Conservation (phyloP, 2,113 vertebrate species). For the Malurus elegans region DNA sequence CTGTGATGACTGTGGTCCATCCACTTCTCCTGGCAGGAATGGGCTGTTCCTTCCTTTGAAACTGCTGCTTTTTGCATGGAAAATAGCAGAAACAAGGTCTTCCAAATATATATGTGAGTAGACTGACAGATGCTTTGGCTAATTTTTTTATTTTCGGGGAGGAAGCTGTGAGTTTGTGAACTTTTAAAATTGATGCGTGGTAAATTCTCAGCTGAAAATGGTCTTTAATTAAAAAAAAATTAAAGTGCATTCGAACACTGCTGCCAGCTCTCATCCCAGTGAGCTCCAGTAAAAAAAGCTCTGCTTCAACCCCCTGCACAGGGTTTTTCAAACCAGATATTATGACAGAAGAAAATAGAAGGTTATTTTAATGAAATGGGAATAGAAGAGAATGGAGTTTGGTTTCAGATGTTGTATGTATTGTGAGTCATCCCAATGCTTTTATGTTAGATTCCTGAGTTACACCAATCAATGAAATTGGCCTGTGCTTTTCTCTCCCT, state of each 20-base stretch:
- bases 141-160: background rate
- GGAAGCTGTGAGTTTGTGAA: background rate
- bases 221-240: background rate
- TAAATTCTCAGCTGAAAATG: background rate
- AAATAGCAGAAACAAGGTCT: background rate
- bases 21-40: background rate
- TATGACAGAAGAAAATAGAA: conserved; percentile 36
- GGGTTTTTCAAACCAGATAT: conserved; percentile 15
- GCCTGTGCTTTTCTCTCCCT: conserved; percentile 51
- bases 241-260: background rate
- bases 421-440: conserved; percentile 53
- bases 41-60: background rate
- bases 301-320: background rate
- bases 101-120: background rate
- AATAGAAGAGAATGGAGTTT: conserved; percentile 31
- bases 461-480: conserved; percentile 68
- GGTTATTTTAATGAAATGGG: conserved; percentile 38
- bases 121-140: background rate
- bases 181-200: background rate
- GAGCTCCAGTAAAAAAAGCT: background rate
- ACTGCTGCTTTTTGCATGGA: background rate
- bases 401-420: conserved; percentile 44
- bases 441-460: conserved; percentile 64
- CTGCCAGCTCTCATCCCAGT: background rate
- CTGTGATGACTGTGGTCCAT: background rate